A percentile compares a stretch with the other conserved stretches of the same genome.
These are phyloP conservation scores for Lepidochitona cinerea DNA, from an alignment of 2,888 invertebrate species.

Conservation along the genomic window DNA sequence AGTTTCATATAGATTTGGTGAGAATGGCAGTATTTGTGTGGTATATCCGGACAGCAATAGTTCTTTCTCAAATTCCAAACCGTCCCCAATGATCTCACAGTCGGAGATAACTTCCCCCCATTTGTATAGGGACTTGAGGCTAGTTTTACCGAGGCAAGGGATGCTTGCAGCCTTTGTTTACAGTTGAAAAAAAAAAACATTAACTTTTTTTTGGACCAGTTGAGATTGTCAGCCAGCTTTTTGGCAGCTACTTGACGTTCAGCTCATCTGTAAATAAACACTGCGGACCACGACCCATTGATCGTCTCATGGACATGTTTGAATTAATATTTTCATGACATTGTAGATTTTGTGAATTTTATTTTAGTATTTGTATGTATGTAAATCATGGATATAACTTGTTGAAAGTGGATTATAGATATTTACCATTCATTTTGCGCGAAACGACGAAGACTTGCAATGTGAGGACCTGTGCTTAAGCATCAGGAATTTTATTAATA, in stretches of 20 bases:
- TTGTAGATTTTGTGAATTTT: constrained; percentile 6
- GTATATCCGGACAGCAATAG: constrained; percentile 68
- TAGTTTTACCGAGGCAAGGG: not conserved
- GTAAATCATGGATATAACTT: not conserved
- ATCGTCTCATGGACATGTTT: constrained; percentile 5
- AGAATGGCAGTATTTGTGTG: constrained; percentile 78
- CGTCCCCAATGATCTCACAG: constrained; percentile 5
- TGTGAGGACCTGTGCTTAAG: not conserved
- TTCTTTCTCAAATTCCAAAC: not conserved
- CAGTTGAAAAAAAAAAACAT: constrained; percentile 32
- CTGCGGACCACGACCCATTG: constrained; percentile 33
- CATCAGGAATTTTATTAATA: not conserved
- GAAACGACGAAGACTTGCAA: not conserved
- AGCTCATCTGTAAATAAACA: constrained; percentile 28
- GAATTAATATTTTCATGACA: constrained; percentile 6
- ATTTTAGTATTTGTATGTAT: constrained; percentile 5
- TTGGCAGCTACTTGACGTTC: constrained; percentile 6
- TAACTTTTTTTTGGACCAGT: no score
- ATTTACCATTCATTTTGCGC: constrained; percentile 6
- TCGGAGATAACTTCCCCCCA: not conserved
- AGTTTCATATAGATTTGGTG: constrained; percentile 79
- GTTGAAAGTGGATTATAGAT: constrained; percentile 1
- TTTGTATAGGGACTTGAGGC: not conserved
- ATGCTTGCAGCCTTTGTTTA: constrained; percentile 37
- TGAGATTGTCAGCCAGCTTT: constrained; percentile 1